These are phyloP conservation scores for Patiria miniata DNA, from an alignment of 35 echinoderm and acorn worm genomes.

Conservation along the genomic window DNA sequence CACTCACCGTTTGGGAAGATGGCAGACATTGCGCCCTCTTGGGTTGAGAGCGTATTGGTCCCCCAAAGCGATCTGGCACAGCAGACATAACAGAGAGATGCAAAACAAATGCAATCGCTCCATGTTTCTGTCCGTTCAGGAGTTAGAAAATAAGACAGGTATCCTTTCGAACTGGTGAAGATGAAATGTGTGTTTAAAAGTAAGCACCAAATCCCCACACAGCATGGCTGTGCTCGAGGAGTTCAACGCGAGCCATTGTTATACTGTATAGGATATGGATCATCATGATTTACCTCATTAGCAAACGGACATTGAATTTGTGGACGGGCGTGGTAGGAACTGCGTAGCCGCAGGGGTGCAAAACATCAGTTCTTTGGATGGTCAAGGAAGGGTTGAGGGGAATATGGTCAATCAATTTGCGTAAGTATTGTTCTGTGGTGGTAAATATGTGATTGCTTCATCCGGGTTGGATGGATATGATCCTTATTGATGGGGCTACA, in stretches of 20 bases:
- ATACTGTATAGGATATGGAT: constrained; percentile 15
- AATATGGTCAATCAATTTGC: constrained; percentile 11
- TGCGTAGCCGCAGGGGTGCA: too few relatives aligned
- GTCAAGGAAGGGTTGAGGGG: neutral
- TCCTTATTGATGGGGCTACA: too few relatives aligned
- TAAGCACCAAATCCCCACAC: too few relatives aligned
- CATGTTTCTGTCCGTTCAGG: neutral
- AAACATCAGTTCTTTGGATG: too few relatives aligned
- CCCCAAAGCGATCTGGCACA: neutral
- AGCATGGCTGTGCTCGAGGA: too few relatives aligned
- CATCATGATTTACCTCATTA: neutral
- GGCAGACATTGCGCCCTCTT: neutral
- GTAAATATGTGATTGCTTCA: neutral
- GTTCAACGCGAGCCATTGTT: too few relatives aligned
- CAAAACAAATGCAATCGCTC: neutral
- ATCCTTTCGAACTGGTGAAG: neutral
- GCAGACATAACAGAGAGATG: neutral
- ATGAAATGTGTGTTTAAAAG: too few relatives aligned
- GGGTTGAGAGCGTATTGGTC: neutral
- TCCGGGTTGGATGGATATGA: neutral
- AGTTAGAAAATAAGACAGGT: neutral
- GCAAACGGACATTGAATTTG: constrained; percentile 7
- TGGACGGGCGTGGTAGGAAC: neutral
- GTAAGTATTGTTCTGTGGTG: neutral
- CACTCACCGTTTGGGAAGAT: neutral